Conservation (phyloP, 2,113 vertebrate species). For the Machaerirhynchus nigripectus region DNA sequence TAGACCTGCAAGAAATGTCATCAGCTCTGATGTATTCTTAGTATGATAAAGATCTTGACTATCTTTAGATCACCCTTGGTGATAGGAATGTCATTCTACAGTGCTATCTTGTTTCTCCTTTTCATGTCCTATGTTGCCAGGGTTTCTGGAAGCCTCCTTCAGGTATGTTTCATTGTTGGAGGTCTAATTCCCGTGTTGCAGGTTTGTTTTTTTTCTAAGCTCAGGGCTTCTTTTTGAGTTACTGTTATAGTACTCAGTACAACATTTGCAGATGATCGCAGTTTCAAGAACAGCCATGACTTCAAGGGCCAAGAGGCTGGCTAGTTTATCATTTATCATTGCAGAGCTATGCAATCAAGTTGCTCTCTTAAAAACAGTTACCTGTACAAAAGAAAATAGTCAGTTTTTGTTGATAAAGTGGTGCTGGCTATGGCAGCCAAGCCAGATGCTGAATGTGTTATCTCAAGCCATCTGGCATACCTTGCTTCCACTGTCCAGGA, state of each 20-base stretch:
- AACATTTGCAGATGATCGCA: not conserved
- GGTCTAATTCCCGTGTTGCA: not conserved
- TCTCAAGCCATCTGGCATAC: not conserved
- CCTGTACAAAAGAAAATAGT: not conserved
- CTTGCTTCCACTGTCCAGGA: not conserved
- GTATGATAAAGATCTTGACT: not conserved
- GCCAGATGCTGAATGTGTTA: not conserved
- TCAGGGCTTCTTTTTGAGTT: not conserved
- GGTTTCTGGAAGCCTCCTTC: not conserved
- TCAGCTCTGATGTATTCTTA: not conserved
- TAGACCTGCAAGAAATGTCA: not conserved
- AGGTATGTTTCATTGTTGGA: not conserved
- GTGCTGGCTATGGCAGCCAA: not conserved
- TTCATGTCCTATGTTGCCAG: not conserved
- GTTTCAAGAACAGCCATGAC: not conserved
- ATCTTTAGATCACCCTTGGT: not conserved
- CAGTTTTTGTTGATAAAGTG: not conserved
- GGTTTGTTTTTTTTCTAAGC: not conserved
- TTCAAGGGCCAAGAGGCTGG: not conserved
- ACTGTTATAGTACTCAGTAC: not conserved
- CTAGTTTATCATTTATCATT: not conserved
- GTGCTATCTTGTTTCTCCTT: not conserved
- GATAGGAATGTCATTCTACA: not conserved
- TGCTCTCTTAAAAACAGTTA: not conserved
- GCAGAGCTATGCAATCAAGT: not conserved